Percentiles rank a stretch among this genome's conserved stretches.
Evolutionary conservation across 1,140 invertebrate species (phyloP).

Genomic region (Drosophila jambulina): DNA sequence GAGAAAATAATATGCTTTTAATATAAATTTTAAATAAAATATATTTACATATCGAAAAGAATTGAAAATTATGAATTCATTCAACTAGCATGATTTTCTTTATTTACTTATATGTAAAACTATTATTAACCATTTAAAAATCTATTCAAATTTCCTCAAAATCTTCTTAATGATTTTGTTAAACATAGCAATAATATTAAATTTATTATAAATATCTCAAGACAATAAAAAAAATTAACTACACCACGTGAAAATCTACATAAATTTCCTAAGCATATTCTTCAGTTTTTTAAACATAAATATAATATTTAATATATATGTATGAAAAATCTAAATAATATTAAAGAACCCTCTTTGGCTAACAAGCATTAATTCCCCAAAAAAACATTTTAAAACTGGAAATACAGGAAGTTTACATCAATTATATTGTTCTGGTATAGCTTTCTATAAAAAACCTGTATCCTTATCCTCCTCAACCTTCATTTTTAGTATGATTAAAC

Average conservation of each 20-base stretch:
- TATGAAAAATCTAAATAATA: neutral
- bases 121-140: neutral
- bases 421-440: neutral
- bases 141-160: neutral
- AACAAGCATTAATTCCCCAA: neutral
- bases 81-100: accelerated
- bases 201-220: too few relatives aligned
- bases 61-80: neutral
- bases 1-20: neutral
- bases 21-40: neutral
- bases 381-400: neutral
- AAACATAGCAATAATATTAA: neutral
- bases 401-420: too few relatives aligned
- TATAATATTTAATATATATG: too few relatives aligned
- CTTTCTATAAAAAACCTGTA: too few relatives aligned
- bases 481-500: too few relatives aligned
- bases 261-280: too few relatives aligned
- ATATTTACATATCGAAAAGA: too few relatives aligned
- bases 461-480: neutral
- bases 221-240: too few relatives aligned
- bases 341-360: neutral
- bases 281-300: too few relatives aligned
- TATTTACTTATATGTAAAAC: neutral
- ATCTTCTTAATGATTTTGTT: neutral
- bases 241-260: neutral